These are phyloP conservation scores for Scleropages formosus DNA, from an alignment of 2,797 vertebrate genomes.

Conservation along the genomic window DNA sequence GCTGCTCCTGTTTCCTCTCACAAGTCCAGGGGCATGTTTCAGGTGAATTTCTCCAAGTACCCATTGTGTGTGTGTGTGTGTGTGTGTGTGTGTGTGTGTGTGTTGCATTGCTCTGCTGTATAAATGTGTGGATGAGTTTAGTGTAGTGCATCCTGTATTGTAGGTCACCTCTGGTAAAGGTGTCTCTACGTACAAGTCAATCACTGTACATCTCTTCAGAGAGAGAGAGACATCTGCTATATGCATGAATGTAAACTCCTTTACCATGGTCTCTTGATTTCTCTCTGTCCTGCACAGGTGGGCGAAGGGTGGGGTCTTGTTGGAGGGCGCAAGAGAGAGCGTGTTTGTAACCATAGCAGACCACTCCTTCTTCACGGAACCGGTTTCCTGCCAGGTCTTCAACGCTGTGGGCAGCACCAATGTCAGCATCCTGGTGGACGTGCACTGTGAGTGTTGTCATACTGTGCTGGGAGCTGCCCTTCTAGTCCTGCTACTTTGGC, in stretches of 20 bases:
- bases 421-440: constrained; percentile 92
- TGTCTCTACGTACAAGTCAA: too few relatives aligned
- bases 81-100: not conserved
- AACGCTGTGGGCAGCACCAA: constrained; percentile 93
- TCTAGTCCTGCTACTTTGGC: not conserved
- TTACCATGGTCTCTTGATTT: not conserved
- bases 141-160: too few relatives aligned
- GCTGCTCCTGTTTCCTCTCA: not conserved
- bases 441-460: constrained; percentile 80
- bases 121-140: not conserved
- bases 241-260: not conserved
- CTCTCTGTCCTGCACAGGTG: constrained; percentile 69
- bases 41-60: too few relatives aligned
- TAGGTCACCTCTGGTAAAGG: too few relatives aligned
- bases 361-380: constrained; percentile 93
- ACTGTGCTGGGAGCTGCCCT: not conserved
- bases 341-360: constrained; percentile 87
- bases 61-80: not conserved
- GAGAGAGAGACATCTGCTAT: not conserved
- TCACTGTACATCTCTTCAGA: not conserved
- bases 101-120: too few relatives aligned
- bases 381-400: constrained; percentile 91
- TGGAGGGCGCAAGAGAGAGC: constrained; percentile 85
- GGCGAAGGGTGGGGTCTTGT: constrained; percentile 88
- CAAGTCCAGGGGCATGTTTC: too few relatives aligned